Evolutionary conservation across 2,888 invertebrate genomes (phyloP), one percentile per base, ranked within the genome.

Genomic region (Craniophora ligustri): DNA sequence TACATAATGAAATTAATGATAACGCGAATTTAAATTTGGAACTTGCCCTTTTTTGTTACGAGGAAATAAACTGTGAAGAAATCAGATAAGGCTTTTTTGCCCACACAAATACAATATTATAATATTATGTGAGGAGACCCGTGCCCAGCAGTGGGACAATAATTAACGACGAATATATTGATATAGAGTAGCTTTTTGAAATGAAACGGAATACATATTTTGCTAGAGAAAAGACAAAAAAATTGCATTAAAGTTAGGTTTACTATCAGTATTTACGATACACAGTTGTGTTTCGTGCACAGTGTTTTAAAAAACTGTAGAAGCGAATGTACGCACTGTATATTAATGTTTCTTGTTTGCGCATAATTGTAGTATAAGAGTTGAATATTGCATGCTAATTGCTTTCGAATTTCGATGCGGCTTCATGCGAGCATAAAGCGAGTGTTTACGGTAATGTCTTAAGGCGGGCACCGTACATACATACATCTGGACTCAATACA

Each of bases 331-430:
- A 36, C 21, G 36, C 21, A 15, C 39, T 11, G 34, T 49, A 39
- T 53, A 63, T 59, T 44, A 63, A 63, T 48, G 30, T 47, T 39
- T 47, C 49, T 49, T 46, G 46, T 61, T 67, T 54, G 35, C 51
- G 51, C 40, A 65, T 65, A 70, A 68, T 65, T 72, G 68, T 50
- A 57, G 35, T 23, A 40, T 30, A 50, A 44, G 57, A 68, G 56
- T 56, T 68, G 56, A 34, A 54, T 55, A 66, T 42, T 39, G 58
- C 44, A 23, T 30, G 68, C 57, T 70, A 71, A 70, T 71, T 70
- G 55, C 65, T 62, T 49, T 50, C 38, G 31, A 59, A 72, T 66
- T 72, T 55, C 57, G 34, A 45, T 49, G 50, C 47, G 53, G 49
- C 35, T 36, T 23, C 53, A 50, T 48, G 32, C 38, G 57, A 32